Base-by-base conservation (phyloP, 2,888 invertebrate species). In the Autographa gamma region DNA sequence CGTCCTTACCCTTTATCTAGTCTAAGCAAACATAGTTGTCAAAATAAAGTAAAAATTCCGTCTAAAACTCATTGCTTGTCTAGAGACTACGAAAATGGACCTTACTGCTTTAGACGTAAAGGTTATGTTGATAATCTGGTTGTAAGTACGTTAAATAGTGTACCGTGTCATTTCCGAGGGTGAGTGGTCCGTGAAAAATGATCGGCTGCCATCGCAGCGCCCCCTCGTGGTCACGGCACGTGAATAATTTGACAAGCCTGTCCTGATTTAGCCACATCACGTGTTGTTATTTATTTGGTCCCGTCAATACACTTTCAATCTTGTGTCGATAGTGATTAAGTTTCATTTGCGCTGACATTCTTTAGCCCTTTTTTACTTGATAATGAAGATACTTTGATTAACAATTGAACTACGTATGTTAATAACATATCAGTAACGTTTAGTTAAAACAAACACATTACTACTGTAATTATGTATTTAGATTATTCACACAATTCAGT, bases 241-340 rank as follows among this genome's bases (percentile, higher is more conserved):
- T 73, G 74, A 77, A 73, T 76, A 73, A 76, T 69, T 63, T 66
- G 65, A 19, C 11, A 3, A 69, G 66, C 48, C 77, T 63, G 69
- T 64, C 60, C 69, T 32, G 58, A 19, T 14, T 66, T 77, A 61
- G 58, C 66, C 61, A 43, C 52, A 60, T 60, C 43, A 56, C 19
- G 43, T 62, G 56, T 16, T 34, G 31, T 32, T 61, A 61, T 75
- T 66, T 3, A 75, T 43, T 18, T 31, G 43, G n/a, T 13, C 31
- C 6, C 43, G 25, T 56, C 54, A 18, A 4, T 25, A 25, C 9
- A 48, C 5, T 48, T 48, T 48, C 48, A 48, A 48, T 48, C 48
- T 48, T 48, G n/a, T 48, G n/a, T 6, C 48, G 6, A 48, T 48
- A 48, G 7, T 48, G n/a, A 48, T 48, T n/a, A 48, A 6, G 48